Percentiles rank a stretch among this genome's conserved stretches.
phyloP scores from a whole-genome alignment of 2,113 vertebrate genomes.

The Oreochromis tanganicae region DNA sequence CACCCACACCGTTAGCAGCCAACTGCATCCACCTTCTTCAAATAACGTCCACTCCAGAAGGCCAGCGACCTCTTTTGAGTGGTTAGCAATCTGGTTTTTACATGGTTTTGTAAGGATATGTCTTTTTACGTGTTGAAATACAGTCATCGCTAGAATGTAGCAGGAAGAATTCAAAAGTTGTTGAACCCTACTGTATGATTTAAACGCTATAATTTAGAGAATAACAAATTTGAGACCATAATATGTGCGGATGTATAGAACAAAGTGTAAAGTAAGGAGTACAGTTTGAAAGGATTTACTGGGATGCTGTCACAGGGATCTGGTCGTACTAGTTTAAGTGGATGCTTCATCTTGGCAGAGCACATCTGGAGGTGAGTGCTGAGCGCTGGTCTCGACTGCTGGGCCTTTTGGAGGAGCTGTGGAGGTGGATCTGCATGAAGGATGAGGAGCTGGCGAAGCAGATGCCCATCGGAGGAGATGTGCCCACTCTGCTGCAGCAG shows the following conservation, averaged over 20 bases:
- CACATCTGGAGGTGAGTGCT: slow-evolving; percentile 90
- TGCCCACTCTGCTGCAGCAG: slow-evolving; percentile 88
- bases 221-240: background rate
- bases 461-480: slow-evolving; percentile 93
- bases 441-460: slow-evolving; percentile 92
- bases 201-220: background rate
- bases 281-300: background rate
- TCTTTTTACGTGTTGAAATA: background rate
- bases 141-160: background rate
- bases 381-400: slow-evolving; percentile 91
- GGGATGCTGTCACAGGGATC: background rate
- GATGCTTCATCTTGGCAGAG: slow-evolving; percentile 65
- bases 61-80: background rate
- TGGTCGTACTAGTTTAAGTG: background rate
- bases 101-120: background rate
- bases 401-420: slow-evolving; percentile 86
- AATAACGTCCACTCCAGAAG: background rate
- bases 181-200: background rate
- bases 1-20: slow-evolving; percentile 7
- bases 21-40: background rate
- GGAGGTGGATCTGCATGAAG: slow-evolving; percentile 91
- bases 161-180: background rate
- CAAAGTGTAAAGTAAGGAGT: background rate
- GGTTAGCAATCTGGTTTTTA: background rate
- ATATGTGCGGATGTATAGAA: background rate